A percentile compares a stretch with the other conserved stretches of the same genome.
These are phyloP conservation scores for Spizaetus ornatus DNA, from an alignment of 2,113 vertebrate genomes.

Conservation along the genomic window DNA sequence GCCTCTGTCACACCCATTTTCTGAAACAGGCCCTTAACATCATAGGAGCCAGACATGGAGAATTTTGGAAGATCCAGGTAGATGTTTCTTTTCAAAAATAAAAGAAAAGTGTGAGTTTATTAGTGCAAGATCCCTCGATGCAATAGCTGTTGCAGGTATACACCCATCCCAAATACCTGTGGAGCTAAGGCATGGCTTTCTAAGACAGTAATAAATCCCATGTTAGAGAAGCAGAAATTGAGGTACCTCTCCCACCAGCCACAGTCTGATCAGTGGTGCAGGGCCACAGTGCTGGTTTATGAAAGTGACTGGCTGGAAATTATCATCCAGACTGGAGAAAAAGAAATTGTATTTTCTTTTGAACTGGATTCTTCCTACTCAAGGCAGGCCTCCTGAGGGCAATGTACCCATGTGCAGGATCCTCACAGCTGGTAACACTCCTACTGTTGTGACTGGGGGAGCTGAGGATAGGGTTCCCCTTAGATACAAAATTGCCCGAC, in stretches of 20 bases:
- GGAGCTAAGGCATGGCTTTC: neutral
- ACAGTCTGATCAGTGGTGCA: neutral
- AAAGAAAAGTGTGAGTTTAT: neutral
- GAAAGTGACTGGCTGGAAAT: neutral
- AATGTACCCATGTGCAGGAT: rapidly evolving
- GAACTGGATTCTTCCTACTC: neutral
- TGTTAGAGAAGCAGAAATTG: neutral
- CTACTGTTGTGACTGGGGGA: neutral
- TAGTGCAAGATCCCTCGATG: neutral
- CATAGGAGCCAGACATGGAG: constrained; percentile 75
- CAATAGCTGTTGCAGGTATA: neutral
- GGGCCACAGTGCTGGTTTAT: neutral
- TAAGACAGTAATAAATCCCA: neutral
- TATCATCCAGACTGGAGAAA: neutral
- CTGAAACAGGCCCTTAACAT: constrained; percentile 64
- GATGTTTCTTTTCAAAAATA: constrained; percentile 42
- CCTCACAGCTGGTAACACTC: neutral
- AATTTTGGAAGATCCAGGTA: constrained; percentile 78
- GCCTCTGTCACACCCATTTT: constrained; percentile 80
- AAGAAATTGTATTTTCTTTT: neutral
- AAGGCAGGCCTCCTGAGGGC: neutral
- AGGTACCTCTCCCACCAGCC: neutral
- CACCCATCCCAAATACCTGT: neutral
- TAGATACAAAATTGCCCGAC: rapidly evolving
- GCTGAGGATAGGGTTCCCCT: neutral